phyloP scores from a whole-genome alignment of 2,888 invertebrate genomes.

The Acronicta aceris region DNA sequence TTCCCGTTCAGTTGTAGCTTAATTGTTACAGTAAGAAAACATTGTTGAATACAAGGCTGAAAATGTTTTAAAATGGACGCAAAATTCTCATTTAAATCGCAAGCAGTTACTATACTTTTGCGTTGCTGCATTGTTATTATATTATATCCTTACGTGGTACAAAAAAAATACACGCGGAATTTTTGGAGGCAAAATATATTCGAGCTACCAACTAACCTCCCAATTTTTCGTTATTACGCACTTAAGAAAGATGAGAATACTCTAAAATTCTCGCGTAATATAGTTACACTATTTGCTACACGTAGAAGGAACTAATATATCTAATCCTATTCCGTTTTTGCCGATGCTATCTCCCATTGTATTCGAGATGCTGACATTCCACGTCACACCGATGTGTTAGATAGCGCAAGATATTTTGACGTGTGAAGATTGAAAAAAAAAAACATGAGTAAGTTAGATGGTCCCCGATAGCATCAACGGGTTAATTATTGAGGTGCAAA shows the following conservation, averaged over 20 bases:
- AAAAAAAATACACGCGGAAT: slow-evolving; percentile 3
- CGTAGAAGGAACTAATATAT: slow-evolving; percentile 33
- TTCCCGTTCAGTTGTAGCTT: slow-evolving; percentile 44
- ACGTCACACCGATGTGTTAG: slow-evolving; percentile 72
- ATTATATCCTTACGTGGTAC: background rate
- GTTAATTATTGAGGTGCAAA: slow-evolving; percentile 44
- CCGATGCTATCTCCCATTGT: slow-evolving; percentile 49
- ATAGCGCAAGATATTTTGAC: slow-evolving; percentile 79
- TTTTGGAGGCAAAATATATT: slow-evolving; percentile 11
- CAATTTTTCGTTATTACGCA: slow-evolving; percentile 1
- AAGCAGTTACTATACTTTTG: slow-evolving; percentile 26
- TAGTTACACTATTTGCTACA: slow-evolving; percentile 21
- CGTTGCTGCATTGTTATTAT: background rate
- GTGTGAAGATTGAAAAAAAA: slow-evolving; percentile 72
- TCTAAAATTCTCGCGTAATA: slow-evolving; percentile 10
- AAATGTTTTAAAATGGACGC: slow-evolving; percentile 13
- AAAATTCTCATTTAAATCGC: slow-evolving; percentile 17
- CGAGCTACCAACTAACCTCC: background rate
- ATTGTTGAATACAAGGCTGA: slow-evolving; percentile 21
- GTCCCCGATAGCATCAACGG: slow-evolving; percentile 57
- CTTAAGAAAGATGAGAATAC: slow-evolving; percentile 9
- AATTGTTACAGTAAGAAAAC: slow-evolving; percentile 49
- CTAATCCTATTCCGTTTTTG: slow-evolving; percentile 45
- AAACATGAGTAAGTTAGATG: slow-evolving; percentile 66
- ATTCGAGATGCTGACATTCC: slow-evolving; percentile 59